Conservation (phyloP, 1,140 invertebrate genomes). For the Lasioglossum albipes region DNA sequence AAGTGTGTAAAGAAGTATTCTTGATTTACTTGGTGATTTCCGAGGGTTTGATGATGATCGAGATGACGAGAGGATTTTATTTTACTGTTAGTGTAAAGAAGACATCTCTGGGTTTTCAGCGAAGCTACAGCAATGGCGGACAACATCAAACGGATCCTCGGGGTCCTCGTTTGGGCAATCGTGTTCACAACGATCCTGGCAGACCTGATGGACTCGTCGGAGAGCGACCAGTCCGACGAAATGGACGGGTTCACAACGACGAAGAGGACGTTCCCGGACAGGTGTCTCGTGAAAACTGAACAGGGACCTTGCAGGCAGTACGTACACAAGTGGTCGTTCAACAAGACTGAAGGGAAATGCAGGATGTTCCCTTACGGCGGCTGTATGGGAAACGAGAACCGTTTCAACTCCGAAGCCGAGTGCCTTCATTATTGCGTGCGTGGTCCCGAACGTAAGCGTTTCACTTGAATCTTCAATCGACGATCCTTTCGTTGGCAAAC, state of each 20-base stretch:
- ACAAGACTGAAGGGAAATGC: conserved; percentile 84
- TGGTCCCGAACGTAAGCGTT: conserved; percentile 78
- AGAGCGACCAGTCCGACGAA: conserved; percentile 56
- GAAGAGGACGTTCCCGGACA: conserved; percentile 68
- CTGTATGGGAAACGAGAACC: conserved; percentile 89
- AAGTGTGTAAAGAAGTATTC: no score
- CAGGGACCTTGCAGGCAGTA: conserved; percentile 85
- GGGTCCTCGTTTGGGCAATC: conserved; percentile 68
- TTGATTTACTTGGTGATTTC: no score
- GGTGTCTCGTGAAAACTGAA: conserved; percentile 78
- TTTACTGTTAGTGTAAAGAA: not conserved
- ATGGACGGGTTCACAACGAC: conserved; percentile 62
- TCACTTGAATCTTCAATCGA: not conserved
- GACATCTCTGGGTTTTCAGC: conserved; percentile 51
- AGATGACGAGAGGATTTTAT: no score
- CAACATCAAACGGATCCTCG: conserved; percentile 67
- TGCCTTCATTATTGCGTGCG: conserved; percentile 85
- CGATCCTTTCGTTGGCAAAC: no score
- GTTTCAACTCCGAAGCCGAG: conserved; percentile 87
- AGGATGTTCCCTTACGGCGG: conserved; percentile 88
- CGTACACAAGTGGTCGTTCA: conserved; percentile 87
- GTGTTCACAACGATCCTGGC: conserved; percentile 51
- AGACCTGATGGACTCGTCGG: conserved; percentile 67
- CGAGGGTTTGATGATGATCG: no score
- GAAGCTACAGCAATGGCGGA: conserved; percentile 73